phyloP scores from a whole-genome alignment of 2,888 invertebrate genomes.

The Pterostichus niger region DNA sequence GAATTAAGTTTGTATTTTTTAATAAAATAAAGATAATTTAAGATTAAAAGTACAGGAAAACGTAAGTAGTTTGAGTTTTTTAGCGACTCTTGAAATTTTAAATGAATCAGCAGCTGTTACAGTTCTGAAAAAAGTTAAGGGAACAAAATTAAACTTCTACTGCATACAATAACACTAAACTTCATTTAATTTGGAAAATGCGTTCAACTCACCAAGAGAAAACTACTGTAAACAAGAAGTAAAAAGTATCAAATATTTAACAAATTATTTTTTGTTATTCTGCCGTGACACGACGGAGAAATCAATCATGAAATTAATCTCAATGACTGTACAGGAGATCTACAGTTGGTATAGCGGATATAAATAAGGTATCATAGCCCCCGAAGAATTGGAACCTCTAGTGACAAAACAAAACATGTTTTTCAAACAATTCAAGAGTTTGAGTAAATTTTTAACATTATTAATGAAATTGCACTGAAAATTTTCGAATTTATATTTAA shows the following conservation, averaged over 20 bases:
- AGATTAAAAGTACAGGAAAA: conserved; percentile 9
- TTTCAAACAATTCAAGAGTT: too few species aligned
- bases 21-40: background rate
- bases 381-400: too few species aligned
- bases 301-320: too few species aligned
- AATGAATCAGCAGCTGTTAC: conserved; percentile 44
- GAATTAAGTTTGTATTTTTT: too few species aligned
- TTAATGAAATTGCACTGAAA: too few species aligned
- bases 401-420: too few species aligned
- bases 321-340: too few species aligned
- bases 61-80: conserved; percentile 4
- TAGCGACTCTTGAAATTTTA: conserved; percentile 24
- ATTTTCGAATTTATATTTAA: too few species aligned
- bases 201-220: background rate
- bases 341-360: too few species aligned
- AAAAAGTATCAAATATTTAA: conserved; percentile 34
- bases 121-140: conserved; percentile 13
- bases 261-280: conserved; percentile 28
- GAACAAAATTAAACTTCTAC: conserved; percentile 52
- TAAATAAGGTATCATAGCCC: too few species aligned
- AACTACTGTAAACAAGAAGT: conserved; percentile 33
- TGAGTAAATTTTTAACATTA: too few species aligned
- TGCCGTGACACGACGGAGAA: background rate
- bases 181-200: conserved; percentile 53
- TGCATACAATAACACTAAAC: conserved; percentile 49